Conservation (phyloP, 2,113 vertebrate species). For the Takifugu bimaculatus region DNA sequence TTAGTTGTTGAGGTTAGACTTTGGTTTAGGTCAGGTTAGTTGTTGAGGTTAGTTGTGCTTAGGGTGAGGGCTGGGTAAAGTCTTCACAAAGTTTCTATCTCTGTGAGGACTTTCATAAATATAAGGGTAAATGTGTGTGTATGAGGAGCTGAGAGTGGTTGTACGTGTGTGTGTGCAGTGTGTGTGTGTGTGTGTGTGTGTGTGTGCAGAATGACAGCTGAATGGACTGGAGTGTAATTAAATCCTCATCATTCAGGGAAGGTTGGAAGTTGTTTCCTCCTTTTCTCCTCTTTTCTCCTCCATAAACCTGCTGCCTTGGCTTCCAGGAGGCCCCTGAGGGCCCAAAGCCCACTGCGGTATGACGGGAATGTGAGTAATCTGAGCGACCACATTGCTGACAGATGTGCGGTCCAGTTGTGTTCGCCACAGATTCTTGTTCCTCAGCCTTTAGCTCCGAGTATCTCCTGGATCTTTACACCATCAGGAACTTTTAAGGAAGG, state of each 20-base stretch:
- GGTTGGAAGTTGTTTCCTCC: constrained; percentile 57
- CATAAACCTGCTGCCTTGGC: neutral
- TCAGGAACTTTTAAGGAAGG: too few species aligned
- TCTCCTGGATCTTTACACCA: too few species aligned
- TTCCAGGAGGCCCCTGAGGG: constrained; percentile 8
- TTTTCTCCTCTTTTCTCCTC: constrained; percentile 33
- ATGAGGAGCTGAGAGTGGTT: neutral
- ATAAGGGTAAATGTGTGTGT: neutral
- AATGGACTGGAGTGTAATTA: constrained; percentile 70
- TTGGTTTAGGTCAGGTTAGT: too few species aligned
- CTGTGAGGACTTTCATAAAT: too few species aligned
- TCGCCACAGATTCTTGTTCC: too few species aligned
- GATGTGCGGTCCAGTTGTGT: too few species aligned
- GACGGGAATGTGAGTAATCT: constrained; percentile 8
- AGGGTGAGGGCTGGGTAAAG: too few species aligned
- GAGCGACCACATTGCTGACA: neutral
- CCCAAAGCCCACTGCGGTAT: constrained; percentile 27
- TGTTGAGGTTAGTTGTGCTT: too few species aligned
- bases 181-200: constrained; percentile 27
- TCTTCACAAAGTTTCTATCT: too few species aligned
- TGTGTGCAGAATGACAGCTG: constrained; percentile 52
- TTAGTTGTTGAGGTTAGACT: too few species aligned
- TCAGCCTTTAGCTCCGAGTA: too few species aligned
- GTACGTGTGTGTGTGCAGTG: constrained; percentile 7
- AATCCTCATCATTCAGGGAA: constrained; percentile 67